Evolutionary conservation across 2,888 invertebrate genomes (phyloP), one percentile per base, ranked within the genome.

Genomic region (Trissolcus brochymenae): DNA sequence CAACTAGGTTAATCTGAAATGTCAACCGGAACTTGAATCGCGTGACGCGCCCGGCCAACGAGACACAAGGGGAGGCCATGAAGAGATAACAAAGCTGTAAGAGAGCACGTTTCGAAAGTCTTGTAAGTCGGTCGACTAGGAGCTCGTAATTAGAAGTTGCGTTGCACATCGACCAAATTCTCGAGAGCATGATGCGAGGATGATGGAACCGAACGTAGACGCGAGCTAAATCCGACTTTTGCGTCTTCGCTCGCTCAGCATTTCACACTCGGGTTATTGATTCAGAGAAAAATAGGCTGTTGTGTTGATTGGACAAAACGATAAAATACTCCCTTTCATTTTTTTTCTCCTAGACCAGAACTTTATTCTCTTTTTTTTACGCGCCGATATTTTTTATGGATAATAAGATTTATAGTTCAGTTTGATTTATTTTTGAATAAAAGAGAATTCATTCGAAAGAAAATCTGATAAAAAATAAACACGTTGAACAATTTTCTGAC

Each of bases 1-100:
- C 84, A 85, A 85, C 83, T 83, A 78, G 82, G 83, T 85, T 85
- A 85, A 85, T 85, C 84, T 76, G 81, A 80, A 86, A 85, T 79
- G 83, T 84, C 83, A 84, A 84, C 82, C 78, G 78, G 75, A 79
- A 80, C 79, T 79, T 77, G 77, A 75, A 72, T 76, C 77, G 61
- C 65, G 60, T 55, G 70, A 72, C 17, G 19, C 17, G 17, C 16
- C 17, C 51, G 43, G 64, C 54, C 53, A 66, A 64, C 61, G 74
- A 71, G 73, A 77, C 74, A 68, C 64, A 71, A 76, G 79, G 61
- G 59, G 66, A 68, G 57, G 59, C 71, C 70, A 62, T 66, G 72
- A 76, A 77, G 79, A 73, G 76, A 80, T 78, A 71, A 78, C 71
- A 74, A 78, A 78, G 78, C 74, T 71, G 78, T 75, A 75, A 75